phyloP scores from a whole-genome alignment of 2,888 invertebrate genomes.

The Aethes cnicana region DNA sequence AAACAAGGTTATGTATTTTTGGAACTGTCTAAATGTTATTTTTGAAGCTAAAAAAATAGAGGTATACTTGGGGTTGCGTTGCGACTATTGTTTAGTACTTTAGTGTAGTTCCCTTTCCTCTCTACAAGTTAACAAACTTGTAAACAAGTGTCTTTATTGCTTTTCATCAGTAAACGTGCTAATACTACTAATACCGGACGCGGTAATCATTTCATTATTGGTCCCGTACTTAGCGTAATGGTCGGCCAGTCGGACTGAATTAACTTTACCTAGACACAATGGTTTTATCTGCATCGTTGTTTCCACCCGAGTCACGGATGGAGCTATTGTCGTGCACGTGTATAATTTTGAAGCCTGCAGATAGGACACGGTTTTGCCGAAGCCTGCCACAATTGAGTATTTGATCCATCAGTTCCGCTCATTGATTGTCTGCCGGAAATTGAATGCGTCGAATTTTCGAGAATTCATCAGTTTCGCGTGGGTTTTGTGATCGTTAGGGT shows the following conservation, averaged over 20 bases:
- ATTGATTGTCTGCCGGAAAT: conserved; percentile 42
- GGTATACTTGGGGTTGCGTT: no score
- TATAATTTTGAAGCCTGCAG: conserved; percentile 33
- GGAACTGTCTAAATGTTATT: no score
- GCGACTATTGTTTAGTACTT: no score
- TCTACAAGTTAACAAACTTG: not conserved
- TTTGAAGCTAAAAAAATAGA: no score
- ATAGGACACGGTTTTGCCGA: conserved; percentile 42
- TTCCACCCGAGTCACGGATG: conserved; percentile 41
- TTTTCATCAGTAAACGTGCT: conserved; percentile 65
- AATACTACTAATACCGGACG: conserved; percentile 63
- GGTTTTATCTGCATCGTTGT: conserved; percentile 54
- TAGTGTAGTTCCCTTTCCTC: no score
- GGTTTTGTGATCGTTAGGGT: no score
- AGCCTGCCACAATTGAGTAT: conserved; percentile 43
- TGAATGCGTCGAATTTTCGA: not conserved
- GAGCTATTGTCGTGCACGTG: conserved; percentile 27
- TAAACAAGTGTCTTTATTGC: conserved; percentile 10
- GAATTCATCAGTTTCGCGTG: no score
- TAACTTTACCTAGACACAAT: conserved; percentile 63
- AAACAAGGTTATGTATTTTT: no score
- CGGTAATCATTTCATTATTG: conserved; percentile 74
- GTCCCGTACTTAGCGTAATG: conserved; percentile 67
- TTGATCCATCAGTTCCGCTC: conserved; percentile 61
- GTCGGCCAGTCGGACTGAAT: conserved; percentile 55